Evolutionary conservation across 2,113 vertebrate genomes (phyloP).

Genomic region (Manacus vitellinus): DNA sequence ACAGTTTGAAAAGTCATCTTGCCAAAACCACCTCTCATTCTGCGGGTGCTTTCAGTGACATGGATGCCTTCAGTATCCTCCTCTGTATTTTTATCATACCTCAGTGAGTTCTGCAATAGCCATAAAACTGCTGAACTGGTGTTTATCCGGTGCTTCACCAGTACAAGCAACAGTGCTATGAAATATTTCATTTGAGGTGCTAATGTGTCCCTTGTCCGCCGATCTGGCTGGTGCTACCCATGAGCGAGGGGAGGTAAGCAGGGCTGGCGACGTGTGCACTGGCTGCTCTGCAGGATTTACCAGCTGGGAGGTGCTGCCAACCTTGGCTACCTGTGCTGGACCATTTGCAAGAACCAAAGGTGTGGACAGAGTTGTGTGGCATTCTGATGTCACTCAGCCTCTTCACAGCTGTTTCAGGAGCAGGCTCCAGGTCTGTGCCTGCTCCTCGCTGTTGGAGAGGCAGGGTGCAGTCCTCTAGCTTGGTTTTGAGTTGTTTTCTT

Average conservation of each 20-base stretch:
- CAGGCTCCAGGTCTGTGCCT: not conserved
- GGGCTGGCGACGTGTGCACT: not conserved
- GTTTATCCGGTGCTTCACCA: slow-evolving; percentile 77
- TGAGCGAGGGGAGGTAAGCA: not conserved
- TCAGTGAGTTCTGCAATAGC: slow-evolving; percentile 82
- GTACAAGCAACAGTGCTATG: slow-evolving; percentile 73
- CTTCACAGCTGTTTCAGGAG: not conserved
- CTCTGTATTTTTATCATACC: slow-evolving; percentile 77
- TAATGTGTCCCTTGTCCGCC: slow-evolving; percentile 61
- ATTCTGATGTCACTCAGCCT: not conserved
- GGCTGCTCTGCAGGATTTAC: not conserved
- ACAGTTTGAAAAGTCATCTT: not conserved
- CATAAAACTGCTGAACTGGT: slow-evolving; percentile 71
- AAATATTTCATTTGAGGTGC: slow-evolving; percentile 65
- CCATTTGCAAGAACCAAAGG: slow-evolving; percentile 13
- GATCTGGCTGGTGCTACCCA: slow-evolving; percentile 59
- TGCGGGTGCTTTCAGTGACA: slow-evolving; percentile 47
- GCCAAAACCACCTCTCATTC: slow-evolving; percentile 33
- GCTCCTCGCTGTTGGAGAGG: not conserved
- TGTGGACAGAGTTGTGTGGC: not conserved
- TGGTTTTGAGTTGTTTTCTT: not conserved
- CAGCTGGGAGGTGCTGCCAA: not conserved
- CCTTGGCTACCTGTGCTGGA: not conserved
- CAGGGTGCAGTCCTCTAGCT: not conserved
- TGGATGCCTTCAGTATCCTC: slow-evolving; percentile 43